Evolutionary conservation across 2,113 vertebrate genomes (phyloP), one percentile per base, ranked within the genome.

Genomic region (Cephalopholis sonnerati): DNA sequence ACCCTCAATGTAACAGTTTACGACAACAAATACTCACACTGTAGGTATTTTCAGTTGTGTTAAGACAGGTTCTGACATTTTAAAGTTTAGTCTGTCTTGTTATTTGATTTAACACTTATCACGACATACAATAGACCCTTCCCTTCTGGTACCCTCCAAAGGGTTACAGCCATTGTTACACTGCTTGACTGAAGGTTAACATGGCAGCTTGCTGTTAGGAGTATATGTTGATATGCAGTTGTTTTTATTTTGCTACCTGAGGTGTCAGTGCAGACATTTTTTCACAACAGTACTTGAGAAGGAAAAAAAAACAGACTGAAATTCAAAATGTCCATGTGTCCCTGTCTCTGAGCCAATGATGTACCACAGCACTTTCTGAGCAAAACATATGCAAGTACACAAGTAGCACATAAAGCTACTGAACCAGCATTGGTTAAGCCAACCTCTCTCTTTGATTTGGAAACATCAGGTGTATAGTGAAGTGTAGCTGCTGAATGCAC

Each of bases 1-100:
- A 57, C 59, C 72, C 51, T 65, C 36, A 80, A 77, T 79, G 84
- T 88, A 92, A 92, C 87, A 89, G 84, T 85, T n/a, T 46, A 58
- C 41, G 25, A 29, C 29, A 70, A 74, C 69, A 79, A 79, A 77
- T 50, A 71, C 18, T 41, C 48, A 13, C 24, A 36, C n/a, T 36
- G 70, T 32, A 62, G 22, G 22, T 32, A 41, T 55, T 77, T 58
- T 41, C 58, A 46, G 20, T 20, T 66, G 51, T 54, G 51, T 27
- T 4, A 17, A 44, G 18, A 71, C 36, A 62, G 32, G 24, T 62
- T 29, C 2, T 41, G 32, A 74, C 74, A 80, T 79, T 85, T 61
- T 12, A 27, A 63, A 75, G 24, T 58, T 57, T 9, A 72, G 46
- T 57, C 51, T 6, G 15, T 69, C 12, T 63, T 79, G 13, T 58